Conservation (phyloP, 2,888 invertebrate species). For the Cephalotes varians region DNA sequence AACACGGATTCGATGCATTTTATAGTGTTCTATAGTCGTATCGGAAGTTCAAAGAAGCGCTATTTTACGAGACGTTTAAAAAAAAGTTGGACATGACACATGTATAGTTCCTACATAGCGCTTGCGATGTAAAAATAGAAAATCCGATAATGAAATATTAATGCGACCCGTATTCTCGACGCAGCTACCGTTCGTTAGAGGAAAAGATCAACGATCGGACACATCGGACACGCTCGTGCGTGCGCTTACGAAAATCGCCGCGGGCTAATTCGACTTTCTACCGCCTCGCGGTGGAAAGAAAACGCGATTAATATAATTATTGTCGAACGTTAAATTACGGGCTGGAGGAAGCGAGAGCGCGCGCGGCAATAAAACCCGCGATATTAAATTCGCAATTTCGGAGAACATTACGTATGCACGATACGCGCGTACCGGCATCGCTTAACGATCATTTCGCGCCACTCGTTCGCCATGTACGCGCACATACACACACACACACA, state of each 20-base stretch:
- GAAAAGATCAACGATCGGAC: slow-evolving; percentile 27
- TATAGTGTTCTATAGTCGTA: slow-evolving; percentile 6
- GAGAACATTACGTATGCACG: slow-evolving; percentile 19
- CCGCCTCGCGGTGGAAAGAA: background rate
- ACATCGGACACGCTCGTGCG: background rate
- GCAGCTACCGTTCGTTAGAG: background rate
- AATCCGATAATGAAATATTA: slow-evolving; percentile 42
- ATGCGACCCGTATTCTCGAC: slow-evolving; percentile 14
- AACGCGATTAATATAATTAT: slow-evolving; percentile 31
- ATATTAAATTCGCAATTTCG: slow-evolving; percentile 43
- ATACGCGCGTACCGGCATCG: background rate
- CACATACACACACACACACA: background rate
- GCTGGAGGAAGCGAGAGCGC: background rate
- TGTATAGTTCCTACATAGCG: background rate
- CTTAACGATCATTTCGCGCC: slow-evolving; percentile 41
- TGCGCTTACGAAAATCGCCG: slow-evolving; percentile 36
- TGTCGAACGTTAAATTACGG: slow-evolving; percentile 17
- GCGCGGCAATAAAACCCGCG: slow-evolving; percentile 28
- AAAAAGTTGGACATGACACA: background rate
- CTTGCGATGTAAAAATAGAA: slow-evolving; percentile 30
- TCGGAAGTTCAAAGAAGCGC: slow-evolving; percentile 16
- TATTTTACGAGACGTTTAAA: slow-evolving; percentile 25
- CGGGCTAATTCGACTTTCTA: slow-evolving; percentile 28
- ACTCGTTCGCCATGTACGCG: background rate
- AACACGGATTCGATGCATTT: background rate